These are phyloP conservation scores for Brachionus asplanchnoidis DNA, from an alignment of 1,140 invertebrate genomes.

Conservation along the genomic window DNA sequence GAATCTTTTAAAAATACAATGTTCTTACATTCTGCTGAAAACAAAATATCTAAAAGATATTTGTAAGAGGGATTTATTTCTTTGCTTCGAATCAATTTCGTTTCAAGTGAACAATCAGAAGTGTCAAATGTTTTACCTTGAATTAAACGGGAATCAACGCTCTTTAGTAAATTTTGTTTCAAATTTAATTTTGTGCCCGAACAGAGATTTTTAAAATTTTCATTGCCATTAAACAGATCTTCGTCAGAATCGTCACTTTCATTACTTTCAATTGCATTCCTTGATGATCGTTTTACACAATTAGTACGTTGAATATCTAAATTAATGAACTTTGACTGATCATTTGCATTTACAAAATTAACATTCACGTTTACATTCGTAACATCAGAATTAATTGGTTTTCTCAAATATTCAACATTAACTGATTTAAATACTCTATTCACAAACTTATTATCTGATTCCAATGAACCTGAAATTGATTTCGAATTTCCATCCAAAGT, in stretches of 20 bases:
- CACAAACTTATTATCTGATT: background rate
- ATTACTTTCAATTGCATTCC: background rate
- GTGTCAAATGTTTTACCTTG: background rate
- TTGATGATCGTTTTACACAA: background rate
- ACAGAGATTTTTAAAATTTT: background rate
- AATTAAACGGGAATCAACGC: background rate
- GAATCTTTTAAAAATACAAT: background rate
- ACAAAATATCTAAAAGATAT: background rate
- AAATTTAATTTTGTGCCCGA: conserved; percentile 8
- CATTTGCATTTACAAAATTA: background rate
- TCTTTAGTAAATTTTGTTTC: background rate
- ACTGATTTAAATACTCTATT: background rate
- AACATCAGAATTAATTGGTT: background rate
- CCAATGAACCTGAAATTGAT: background rate
- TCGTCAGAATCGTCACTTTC: background rate
- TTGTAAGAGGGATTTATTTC: background rate
- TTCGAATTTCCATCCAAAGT: background rate
- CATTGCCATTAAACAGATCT: background rate
- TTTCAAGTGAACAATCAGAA: background rate
- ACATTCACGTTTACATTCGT: background rate
- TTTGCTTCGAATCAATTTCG: background rate
- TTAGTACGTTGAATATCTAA: background rate
- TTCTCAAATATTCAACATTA: conserved; percentile 1
- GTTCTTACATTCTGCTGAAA: background rate
- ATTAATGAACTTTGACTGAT: background rate